Evolutionary conservation across 2,888 invertebrate species (phyloP).

Genomic region (Cylloceria caligata): DNA sequence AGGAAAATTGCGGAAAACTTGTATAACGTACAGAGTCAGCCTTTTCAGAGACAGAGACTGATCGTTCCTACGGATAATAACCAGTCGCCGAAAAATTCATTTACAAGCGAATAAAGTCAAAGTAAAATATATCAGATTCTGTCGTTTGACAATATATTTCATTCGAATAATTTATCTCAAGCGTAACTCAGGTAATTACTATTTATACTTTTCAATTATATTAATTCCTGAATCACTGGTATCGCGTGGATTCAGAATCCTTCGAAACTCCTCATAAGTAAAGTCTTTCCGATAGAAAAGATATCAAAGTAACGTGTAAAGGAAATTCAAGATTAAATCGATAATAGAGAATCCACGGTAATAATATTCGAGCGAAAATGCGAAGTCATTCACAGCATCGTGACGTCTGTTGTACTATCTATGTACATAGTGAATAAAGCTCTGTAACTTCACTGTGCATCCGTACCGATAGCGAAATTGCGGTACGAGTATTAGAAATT

Average conservation of each 20-base stretch:
- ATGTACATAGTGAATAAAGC: conserved; percentile 24
- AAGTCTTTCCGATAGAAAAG: background rate
- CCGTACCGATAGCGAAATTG: conserved; percentile 12
- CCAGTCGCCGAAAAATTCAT: no score
- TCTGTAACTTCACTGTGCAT: conserved; percentile 6
- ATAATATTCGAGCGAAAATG: conserved; percentile 37
- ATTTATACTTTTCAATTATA: background rate
- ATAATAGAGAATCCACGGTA: conserved; percentile 43
- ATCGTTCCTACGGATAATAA: no score
- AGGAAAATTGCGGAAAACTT: no score
- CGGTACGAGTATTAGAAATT: conserved; percentile 48
- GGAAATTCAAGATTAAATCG: conserved; percentile 48
- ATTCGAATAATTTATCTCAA: background rate
- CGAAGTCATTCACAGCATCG: conserved; percentile 39
- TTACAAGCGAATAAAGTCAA: background rate
- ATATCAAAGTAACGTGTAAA: conserved; percentile 27
- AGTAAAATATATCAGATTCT: background rate
- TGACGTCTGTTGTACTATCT: conserved; percentile 1
- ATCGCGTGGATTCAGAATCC: background rate
- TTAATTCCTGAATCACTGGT: background rate
- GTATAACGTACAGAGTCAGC: no score
- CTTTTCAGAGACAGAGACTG: no score
- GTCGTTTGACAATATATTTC: background rate
- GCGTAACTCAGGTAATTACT: background rate
- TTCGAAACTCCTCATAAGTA: background rate